A percentile compares a stretch with the other conserved stretches of the same genome.
Evolutionary conservation across 2,113 vertebrate genomes (phyloP).

Genomic region (Cinclus mexicanus): DNA sequence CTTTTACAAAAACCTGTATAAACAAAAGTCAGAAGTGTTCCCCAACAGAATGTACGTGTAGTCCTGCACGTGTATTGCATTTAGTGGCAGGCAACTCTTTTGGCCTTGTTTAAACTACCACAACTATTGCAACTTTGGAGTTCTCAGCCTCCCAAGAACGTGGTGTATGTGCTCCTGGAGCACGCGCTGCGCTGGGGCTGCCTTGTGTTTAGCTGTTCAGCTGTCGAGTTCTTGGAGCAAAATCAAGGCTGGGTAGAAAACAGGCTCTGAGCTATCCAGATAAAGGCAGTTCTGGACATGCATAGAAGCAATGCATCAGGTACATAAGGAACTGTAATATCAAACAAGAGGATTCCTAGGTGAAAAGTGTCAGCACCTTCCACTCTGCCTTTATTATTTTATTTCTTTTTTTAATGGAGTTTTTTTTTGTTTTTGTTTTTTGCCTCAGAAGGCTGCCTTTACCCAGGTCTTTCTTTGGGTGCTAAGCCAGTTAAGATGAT

Average conservation of each 20-base stretch:
- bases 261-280: not conserved
- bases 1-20: not conserved
- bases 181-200: not conserved
- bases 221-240: not conserved
- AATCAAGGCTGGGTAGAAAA: not conserved
- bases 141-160: not conserved
- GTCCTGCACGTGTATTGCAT: fast-evolving
- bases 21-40: not conserved
- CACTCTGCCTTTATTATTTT: no score
- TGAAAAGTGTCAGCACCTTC: not conserved
- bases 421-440: not conserved
- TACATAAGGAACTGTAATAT: not conserved
- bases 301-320: not conserved
- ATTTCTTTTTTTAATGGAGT: fast-evolving
- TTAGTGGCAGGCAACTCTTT: not conserved
- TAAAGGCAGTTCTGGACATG: not conserved
- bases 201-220: not conserved
- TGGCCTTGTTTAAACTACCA: not conserved
- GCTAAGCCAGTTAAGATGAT: not conserved
- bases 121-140: not conserved
- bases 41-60: fast-evolving
- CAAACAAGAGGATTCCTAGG: not conserved
- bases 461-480: not conserved
- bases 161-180: not conserved
- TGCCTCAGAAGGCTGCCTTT: not conserved